phyloP scores from a whole-genome alignment of 35 echinoderm and acorn worm genomes.

The Ophiothrix spiculata region DNA sequence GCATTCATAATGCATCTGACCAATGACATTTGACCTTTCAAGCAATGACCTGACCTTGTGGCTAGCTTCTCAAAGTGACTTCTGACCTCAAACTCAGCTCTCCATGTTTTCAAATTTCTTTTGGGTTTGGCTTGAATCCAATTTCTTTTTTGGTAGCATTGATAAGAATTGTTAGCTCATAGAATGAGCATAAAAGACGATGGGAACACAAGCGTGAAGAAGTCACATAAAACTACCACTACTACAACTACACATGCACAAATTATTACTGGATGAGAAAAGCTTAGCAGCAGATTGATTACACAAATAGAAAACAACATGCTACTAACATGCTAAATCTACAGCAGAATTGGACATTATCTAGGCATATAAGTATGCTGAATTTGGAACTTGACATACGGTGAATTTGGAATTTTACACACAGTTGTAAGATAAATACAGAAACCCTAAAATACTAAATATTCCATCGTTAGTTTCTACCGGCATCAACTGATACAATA shows the following conservation, averaged over 20 bases:
- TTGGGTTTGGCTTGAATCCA: not conserved
- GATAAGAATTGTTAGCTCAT: not conserved
- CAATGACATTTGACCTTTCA: constrained; percentile 1
- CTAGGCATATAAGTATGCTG: no score
- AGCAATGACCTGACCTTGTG: constrained; percentile 6
- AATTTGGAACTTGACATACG: no score
- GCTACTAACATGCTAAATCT: no score
- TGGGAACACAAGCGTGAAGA: not conserved
- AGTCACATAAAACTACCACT: not conserved
- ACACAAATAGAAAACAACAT: no score
- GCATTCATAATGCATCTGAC: no score
- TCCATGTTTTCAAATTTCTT: not conserved
- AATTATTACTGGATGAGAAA: not conserved
- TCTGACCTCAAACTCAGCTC: constrained; percentile 2
- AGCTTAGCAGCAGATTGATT: no score
- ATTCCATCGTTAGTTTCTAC: not conserved
- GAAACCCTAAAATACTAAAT: no score
- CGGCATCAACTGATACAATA: not conserved
- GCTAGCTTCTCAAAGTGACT: constrained; percentile 7
- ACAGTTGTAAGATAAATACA: not conserved
- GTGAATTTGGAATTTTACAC: no score
- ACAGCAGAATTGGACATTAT: no score
- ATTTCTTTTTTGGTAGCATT: not conserved
- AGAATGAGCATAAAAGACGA: not conserved
- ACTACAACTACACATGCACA: not conserved